These are phyloP conservation scores for Pachyramphus minor DNA, from an alignment of 2,113 vertebrate species.

Conservation along the genomic window DNA sequence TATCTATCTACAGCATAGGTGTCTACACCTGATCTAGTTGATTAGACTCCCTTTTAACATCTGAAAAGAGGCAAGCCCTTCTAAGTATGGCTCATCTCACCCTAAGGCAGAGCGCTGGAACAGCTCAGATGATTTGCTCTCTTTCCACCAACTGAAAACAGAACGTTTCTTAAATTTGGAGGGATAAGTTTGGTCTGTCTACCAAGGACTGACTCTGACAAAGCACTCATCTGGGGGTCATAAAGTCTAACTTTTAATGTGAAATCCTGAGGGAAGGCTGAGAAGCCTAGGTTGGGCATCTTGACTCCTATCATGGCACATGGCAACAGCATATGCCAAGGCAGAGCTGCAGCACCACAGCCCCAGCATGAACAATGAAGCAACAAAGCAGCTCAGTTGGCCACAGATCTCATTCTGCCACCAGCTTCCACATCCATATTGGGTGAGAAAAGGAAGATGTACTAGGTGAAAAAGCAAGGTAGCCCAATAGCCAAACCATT, in stretches of 20 bases:
- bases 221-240: not conserved
- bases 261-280: not conserved
- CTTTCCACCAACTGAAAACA: not conserved
- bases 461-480: not conserved
- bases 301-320: rapidly evolving
- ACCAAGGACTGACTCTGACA: not conserved
- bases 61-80: not conserved
- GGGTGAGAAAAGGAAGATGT: not conserved
- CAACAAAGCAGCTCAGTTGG: not conserved
- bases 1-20: not conserved
- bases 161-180: not conserved
- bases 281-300: not conserved
- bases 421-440: not conserved
- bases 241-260: not conserved
- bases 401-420: not conserved
- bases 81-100: not conserved
- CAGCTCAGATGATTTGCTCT: not conserved
- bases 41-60: not conserved
- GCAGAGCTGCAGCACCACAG: not conserved
- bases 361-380: not conserved
- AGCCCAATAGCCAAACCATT: not conserved
- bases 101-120: not conserved
- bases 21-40: not conserved
- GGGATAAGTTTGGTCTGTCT: not conserved
- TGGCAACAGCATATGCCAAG: not conserved